Conservation (phyloP, 2,888 invertebrate genomes). For the Junonia oenone region DNA sequence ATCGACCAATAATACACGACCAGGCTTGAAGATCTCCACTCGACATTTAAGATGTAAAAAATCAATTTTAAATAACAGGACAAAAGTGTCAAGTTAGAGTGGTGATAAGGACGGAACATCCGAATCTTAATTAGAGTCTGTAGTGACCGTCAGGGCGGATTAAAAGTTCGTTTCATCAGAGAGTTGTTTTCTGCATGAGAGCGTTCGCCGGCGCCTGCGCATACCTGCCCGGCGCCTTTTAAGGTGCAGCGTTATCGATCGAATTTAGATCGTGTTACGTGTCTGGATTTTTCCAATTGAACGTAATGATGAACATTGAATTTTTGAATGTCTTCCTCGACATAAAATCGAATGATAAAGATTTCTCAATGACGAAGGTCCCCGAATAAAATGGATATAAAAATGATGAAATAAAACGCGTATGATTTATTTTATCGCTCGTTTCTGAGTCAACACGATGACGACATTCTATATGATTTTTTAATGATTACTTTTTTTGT, state of each 20-base stretch:
- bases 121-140: slow-evolving; percentile 71
- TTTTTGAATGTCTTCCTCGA: slow-evolving; percentile 25
- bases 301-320: slow-evolving; percentile 29
- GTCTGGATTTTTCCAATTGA: slow-evolving; percentile 36
- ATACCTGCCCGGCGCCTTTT: slow-evolving; percentile 56
- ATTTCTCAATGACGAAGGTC: slow-evolving; percentile 21
- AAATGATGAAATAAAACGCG: slow-evolving; percentile 16
- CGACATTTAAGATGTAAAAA: neutral
- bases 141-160: slow-evolving; percentile 72
- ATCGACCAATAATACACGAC: slow-evolving; percentile 40
- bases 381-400: slow-evolving; percentile 22
- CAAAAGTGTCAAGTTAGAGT: slow-evolving; percentile 36
- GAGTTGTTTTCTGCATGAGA: slow-evolving; percentile 70
- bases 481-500: neutral
- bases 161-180: slow-evolving; percentile 74
- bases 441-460: slow-evolving; percentile 17
- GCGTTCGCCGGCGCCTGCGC: slow-evolving; percentile 58
- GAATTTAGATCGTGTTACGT: slow-evolving; percentile 59
- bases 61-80: slow-evolving; percentile 1
- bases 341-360: slow-evolving; percentile 25
- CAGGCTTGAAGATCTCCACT: slow-evolving; percentile 37
- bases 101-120: slow-evolving; percentile 41
- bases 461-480: slow-evolving; percentile 1
- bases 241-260: slow-evolving; percentile 52
- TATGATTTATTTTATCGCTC: slow-evolving; percentile 21